Conservation (phyloP, 2,888 invertebrate species). For the Rapana venosa region DNA sequence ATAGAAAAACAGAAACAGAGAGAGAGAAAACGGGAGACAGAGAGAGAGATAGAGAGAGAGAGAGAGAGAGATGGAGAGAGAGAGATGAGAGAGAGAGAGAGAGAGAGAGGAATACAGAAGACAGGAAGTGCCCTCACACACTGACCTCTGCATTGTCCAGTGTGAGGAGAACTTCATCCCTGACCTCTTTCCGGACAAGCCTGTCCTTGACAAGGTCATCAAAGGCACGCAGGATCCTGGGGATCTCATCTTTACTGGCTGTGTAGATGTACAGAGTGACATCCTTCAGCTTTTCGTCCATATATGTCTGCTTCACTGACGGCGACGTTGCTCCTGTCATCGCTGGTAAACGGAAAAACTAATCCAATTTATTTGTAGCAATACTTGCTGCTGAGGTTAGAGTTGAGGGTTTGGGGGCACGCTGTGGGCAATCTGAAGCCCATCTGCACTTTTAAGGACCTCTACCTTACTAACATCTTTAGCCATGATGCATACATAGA, state of each 20-base stretch:
- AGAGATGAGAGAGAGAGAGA: not conserved
- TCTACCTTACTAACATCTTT: too few species aligned
- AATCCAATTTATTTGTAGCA: not conserved
- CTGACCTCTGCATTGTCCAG: slow-evolving; percentile 24
- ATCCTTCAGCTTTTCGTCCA: not conserved
- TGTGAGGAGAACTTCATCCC: not conserved
- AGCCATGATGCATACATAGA: too few species aligned
- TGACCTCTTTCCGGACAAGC: not conserved
- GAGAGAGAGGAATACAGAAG: not conserved
- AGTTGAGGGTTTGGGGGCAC: too few species aligned
- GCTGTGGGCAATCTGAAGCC: too few species aligned
- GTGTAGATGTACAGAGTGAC: slow-evolving; percentile 33
- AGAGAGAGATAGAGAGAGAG: not conserved
- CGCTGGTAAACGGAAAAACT: not conserved
- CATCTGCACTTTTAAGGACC: too few species aligned
- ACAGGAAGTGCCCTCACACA: not conserved
- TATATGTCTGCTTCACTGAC: not conserved
- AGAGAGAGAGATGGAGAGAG: not conserved
- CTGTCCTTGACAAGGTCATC: slow-evolving; percentile 20
- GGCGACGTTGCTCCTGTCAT: not conserved
- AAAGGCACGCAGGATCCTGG: not conserved
- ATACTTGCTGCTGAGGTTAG: too few species aligned
- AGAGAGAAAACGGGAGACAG: not conserved
- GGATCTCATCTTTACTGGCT: not conserved
- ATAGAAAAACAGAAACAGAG: not conserved